Evolutionary conservation across 1,140 invertebrate species (phyloP), one percentile per base, ranked within the genome.

Genomic region (Macrobrachium rosenbergii): DNA sequence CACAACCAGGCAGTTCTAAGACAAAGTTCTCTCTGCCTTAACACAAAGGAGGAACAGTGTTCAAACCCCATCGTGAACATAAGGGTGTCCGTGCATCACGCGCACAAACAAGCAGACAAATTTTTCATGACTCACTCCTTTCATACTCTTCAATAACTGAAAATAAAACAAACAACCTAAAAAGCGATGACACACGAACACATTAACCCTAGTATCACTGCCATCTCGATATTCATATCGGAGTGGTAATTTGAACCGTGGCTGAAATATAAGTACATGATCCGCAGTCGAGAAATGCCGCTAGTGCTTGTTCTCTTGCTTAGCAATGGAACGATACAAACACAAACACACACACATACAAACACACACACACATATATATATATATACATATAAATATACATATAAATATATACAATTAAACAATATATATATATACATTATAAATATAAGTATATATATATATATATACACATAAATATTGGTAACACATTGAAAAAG

Each of bases 341-440:
- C 75, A 58, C 75, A 77, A 12, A 58, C 45, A 43, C 75, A 58
- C 45, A 58, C 17, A 58, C 37, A 19, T n/a, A 58, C 75, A 77
- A 37, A 58, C 75, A n/a, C 75, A 59, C 45, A 7, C 45, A 77
- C 21, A n/a, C 43, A 58, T 12, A 75, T 16, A 75, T 0, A 37
- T 5, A 2, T 6, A 12, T 19, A 75, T 5, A 75, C 37, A 16
- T 45, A 75, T 21, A 37, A 17, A 23, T n/a, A 76, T 19, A 76
- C 14, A 52, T 45, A 45, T 45, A 58, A 28, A 45, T 37, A 77
- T n/a, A 76, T 19, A 76, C 14, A 52, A 19, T 6, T 45, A 58
- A 28, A 45, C 75, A 77, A 75, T 16, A 75, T 0, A 37, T 5
- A 2, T 6, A 12, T 19, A 75, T 5, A 75, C 37, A 16, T 45